phyloP scores from a whole-genome alignment of 2,797 vertebrate genomes.

The Eulemur rubriventer region DNA sequence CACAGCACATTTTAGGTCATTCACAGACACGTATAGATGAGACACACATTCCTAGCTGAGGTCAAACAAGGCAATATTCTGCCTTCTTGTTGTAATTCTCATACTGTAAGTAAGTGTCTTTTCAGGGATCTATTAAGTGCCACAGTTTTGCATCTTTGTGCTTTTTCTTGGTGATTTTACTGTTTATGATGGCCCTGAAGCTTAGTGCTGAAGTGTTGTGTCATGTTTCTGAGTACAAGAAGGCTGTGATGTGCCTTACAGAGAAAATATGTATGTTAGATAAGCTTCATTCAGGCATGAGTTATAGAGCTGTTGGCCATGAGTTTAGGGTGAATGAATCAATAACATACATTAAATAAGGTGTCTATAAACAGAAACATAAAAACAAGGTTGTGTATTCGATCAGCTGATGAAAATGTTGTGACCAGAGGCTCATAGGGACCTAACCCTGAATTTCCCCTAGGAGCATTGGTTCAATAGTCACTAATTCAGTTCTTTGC shows the following conservation, averaged over 20 bases:
- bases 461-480: neutral
- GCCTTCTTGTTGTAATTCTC: neutral
- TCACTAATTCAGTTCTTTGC: neutral
- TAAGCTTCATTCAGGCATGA: neutral
- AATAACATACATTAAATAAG: neutral
- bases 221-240: neutral
- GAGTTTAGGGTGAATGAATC: neutral
- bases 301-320: neutral
- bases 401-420: neutral
- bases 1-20: neutral
- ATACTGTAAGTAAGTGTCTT: neutral
- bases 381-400: neutral
- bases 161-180: neutral
- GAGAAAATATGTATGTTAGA: neutral
- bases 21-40: neutral
- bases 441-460: neutral
- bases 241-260: neutral
- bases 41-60: neutral
- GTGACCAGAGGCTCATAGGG: neutral
- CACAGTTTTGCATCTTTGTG: neutral
- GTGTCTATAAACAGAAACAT: neutral
- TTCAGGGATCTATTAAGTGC: neutral
- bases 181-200: neutral
- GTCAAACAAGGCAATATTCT: neutral
- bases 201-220: neutral